phyloP scores from a whole-genome alignment of 1,140 invertebrate genomes.

The Acromyrmex echinatior region DNA sequence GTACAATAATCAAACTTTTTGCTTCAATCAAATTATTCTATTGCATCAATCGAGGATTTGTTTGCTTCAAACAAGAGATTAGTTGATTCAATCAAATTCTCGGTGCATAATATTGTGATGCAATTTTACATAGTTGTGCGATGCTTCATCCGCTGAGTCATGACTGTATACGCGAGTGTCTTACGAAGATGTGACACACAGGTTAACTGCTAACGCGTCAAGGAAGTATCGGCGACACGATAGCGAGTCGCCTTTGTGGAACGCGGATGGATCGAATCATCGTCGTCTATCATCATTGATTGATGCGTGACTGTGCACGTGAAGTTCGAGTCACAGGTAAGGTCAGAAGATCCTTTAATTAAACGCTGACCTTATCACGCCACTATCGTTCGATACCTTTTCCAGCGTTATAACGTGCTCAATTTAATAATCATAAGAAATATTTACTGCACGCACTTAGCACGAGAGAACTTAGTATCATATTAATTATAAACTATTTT shows the following conservation, averaged over 20 bases:
- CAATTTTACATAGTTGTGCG: conserved; percentile 5
- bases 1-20: no score
- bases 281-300: conserved; percentile 54
- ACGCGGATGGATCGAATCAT: conserved; percentile 61
- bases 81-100: no score
- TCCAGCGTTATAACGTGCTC: conserved; percentile 6
- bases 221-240: conserved; percentile 34
- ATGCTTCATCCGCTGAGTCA: conserved; percentile 11
- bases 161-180: background rate
- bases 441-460: background rate
- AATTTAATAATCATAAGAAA: conserved; percentile 44
- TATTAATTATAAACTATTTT: conserved; percentile 53
- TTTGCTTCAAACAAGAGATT: no score
- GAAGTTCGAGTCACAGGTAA: conserved; percentile 25
- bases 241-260: conserved; percentile 48
- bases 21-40: no score
- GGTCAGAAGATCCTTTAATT: conserved; percentile 55
- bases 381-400: conserved; percentile 4
- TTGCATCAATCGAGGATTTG: no score
- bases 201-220: conserved; percentile 33
- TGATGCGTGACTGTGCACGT: conserved; percentile 47
- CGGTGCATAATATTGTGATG: background rate
- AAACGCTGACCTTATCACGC: conserved; percentile 53
- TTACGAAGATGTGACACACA: conserved; percentile 31
- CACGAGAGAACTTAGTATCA: conserved; percentile 14